Evolutionary conservation across 2,113 vertebrate genomes (phyloP).

Genomic region (Thermophis baileyi): DNA sequence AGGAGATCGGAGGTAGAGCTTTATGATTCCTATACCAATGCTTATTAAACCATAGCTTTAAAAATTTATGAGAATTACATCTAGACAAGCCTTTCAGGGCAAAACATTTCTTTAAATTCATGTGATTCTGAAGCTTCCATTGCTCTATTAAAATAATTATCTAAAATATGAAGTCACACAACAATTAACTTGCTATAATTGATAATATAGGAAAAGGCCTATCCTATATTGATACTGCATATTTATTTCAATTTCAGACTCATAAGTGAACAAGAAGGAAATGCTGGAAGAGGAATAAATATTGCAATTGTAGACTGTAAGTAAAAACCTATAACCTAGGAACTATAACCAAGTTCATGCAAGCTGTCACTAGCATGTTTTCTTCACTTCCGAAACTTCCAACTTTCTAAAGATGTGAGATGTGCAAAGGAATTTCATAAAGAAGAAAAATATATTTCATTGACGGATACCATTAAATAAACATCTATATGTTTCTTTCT

Average conservation of each 20-base stretch:
- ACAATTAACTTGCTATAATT: conserved; percentile 24
- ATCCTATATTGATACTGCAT: background rate
- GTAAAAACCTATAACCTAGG: conserved; percentile 38
- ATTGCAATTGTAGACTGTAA: conserved; percentile 72
- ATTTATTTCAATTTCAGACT: conserved; percentile 65
- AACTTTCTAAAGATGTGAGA: background rate
- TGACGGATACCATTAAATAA: background rate
- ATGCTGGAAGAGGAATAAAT: conserved; percentile 70
- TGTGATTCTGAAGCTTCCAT: background rate
- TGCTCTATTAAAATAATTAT: conserved; percentile 9
- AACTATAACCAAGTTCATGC: background rate
- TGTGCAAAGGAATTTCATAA: background rate
- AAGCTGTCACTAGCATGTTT: too few species aligned
- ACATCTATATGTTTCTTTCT: background rate
- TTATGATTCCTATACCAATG: background rate
- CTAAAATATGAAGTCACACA: background rate
- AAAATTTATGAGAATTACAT: background rate
- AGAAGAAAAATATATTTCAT: background rate
- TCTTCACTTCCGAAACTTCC: too few species aligned
- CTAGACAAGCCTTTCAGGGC: too few species aligned
- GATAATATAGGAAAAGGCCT: background rate
- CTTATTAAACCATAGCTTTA: background rate
- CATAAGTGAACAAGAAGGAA: conserved; percentile 46
- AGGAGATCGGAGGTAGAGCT: background rate
- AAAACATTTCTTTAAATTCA: background rate